Evolutionary conservation across 2,797 vertebrate species (phyloP).

Genomic region (Hypotaenidia philippensis): DNA sequence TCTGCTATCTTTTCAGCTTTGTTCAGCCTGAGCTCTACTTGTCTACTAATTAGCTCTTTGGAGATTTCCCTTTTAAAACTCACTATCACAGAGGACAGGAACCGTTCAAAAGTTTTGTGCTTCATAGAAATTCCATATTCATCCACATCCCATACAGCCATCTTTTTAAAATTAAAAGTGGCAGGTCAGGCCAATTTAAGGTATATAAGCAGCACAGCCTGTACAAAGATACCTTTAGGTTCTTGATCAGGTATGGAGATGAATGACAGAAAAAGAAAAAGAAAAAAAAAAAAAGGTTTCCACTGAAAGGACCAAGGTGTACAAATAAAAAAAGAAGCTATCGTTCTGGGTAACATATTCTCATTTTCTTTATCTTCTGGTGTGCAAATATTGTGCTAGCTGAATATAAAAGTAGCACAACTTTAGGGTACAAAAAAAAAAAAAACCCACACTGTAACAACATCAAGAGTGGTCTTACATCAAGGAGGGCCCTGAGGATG

Average conservation of each 20-base stretch:
- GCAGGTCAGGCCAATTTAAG: conserved; percentile 87
- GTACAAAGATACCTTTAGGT: conserved; percentile 74
- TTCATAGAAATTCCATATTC: conserved; percentile 88
- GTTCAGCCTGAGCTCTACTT: conserved; percentile 95
- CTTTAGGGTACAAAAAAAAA: conserved; percentile 94
- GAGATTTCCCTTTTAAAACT: conserved; percentile 98
- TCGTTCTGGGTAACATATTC: conserved; percentile 87
- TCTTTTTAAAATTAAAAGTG: conserved; percentile 87
- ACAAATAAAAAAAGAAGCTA: conserved; percentile 81
- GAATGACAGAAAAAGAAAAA: conserved; percentile 66
- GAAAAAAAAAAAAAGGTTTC: conserved; percentile 48
- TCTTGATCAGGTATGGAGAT: conserved; percentile 83
- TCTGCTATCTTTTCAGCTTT: conserved; percentile 91
- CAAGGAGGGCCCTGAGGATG: conserved; percentile 99
- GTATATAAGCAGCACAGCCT: conserved; percentile 75
- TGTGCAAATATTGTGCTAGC: conserved; percentile 99
- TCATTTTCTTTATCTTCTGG: conserved; percentile 95
- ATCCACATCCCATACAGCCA: conserved; percentile 80
- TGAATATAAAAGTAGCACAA: conserved; percentile 99
- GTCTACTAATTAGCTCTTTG: conserved; percentile 99
- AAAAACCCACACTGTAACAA: conserved; percentile 90
- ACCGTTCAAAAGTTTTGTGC: conserved; percentile 89
- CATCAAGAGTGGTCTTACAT: conserved; percentile 99
- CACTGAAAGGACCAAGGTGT: conserved; percentile 71
- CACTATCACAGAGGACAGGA: conserved; percentile 88